These are phyloP conservation scores for Deladenus siricidicola DNA, from an alignment of 2,888 invertebrate species.

Conservation along the genomic window DNA sequence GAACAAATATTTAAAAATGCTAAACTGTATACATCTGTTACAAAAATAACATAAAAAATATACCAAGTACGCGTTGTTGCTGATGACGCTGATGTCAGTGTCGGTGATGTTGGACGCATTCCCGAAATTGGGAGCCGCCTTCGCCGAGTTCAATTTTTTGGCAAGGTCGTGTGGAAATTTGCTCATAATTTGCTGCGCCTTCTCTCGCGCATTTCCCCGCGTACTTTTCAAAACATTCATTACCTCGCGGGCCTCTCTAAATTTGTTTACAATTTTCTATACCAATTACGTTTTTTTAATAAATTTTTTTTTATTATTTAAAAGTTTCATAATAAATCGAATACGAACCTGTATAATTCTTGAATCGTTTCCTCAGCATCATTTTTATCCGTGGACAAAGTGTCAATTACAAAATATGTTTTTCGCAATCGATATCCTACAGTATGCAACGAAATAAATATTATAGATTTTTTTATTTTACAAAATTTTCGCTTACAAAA, in stretches of 20 bases:
- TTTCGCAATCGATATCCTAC: constrained; percentile 46
- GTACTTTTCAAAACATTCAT: constrained; percentile 64
- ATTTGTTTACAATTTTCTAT: too few species aligned
- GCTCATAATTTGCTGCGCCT: constrained; percentile 37
- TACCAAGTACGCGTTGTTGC: constrained; percentile 38
- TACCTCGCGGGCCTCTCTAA: constrained; percentile 73
- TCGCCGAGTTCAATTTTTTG: constrained; percentile 7
- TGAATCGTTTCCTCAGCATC: constrained; percentile 94
- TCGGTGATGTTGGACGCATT: constrained; percentile 6
- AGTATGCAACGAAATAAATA: neutral
- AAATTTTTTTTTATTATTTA: too few species aligned
- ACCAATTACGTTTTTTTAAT: too few species aligned
- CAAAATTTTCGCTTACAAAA: neutral
- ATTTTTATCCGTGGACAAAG: constrained; percentile 70
- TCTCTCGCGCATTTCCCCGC: constrained; percentile 30
- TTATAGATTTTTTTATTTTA: neutral
- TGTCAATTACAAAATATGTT: constrained; percentile 53
- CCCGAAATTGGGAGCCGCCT: constrained; percentile 12
- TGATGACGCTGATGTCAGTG: constrained; percentile 18
- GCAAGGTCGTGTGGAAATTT: constrained; percentile 19
- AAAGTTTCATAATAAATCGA: neutral
- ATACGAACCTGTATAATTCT: constrained; percentile 75
- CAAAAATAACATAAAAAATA: too few species aligned
- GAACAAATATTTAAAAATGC: neutral
- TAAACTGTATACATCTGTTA: too few species aligned